Conservation (phyloP, 23 tunicate species). For the Ascidia mentula region DNA sequence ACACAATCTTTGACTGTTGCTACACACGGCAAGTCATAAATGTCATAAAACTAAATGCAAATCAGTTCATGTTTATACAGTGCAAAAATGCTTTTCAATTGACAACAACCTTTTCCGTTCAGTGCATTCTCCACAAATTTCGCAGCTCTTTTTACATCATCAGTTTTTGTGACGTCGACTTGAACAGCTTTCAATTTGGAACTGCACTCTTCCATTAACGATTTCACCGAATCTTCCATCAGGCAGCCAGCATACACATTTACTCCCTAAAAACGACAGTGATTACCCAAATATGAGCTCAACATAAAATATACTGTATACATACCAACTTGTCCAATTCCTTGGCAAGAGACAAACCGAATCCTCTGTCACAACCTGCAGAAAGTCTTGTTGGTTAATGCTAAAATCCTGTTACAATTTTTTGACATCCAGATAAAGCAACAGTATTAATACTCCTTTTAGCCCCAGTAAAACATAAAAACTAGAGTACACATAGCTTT, state of each 20-base stretch:
- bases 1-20: too few relatives aligned
- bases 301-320: too few relatives aligned
- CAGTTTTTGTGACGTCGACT: not conserved
- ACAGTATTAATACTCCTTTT: too few relatives aligned
- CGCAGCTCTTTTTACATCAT: not conserved
- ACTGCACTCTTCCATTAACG: not conserved
- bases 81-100: too few relatives aligned
- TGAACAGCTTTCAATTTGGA: not conserved
- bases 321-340: not conserved
- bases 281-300: not conserved
- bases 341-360: not conserved
- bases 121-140: not conserved
- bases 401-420: too few relatives aligned
- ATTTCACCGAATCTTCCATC: not conserved
- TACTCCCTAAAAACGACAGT: not conserved
- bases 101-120: not conserved
- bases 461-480: too few relatives aligned
- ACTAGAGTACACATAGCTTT: too few relatives aligned
- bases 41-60: too few relatives aligned
- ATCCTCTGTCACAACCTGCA: slow-evolving; percentile 13
- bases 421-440: too few relatives aligned
- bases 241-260: not conserved
- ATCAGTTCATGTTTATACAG: too few relatives aligned
- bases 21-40: too few relatives aligned
- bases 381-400: too few relatives aligned